phyloP scores from a whole-genome alignment of 2,113 vertebrate genomes.

The Eolophus roseicapilla region DNA sequence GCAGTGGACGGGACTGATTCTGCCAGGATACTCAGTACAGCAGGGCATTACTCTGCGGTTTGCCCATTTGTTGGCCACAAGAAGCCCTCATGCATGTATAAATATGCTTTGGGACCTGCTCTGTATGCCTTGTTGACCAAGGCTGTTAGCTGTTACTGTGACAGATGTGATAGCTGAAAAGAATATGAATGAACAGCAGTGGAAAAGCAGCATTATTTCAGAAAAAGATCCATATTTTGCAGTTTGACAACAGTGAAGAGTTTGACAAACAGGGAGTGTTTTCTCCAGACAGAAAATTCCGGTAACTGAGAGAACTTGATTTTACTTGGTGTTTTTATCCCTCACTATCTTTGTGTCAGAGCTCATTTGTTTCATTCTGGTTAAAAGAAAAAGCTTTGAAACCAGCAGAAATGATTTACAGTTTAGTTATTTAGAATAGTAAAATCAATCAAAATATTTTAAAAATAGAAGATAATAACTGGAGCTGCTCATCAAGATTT shows the following conservation, averaged over 20 bases:
- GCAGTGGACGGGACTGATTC: background rate
- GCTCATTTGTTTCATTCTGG: constrained; percentile 26
- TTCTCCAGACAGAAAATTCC: background rate
- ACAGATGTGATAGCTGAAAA: background rate
- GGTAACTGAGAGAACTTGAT: background rate
- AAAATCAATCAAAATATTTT: constrained; percentile 69
- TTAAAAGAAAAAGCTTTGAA: constrained; percentile 43
- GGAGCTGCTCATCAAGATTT: constrained; percentile 39
- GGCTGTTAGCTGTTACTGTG: background rate
- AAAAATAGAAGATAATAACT: constrained; percentile 60
- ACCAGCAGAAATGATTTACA: constrained; percentile 42
- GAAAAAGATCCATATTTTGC: background rate
- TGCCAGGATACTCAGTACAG: background rate
- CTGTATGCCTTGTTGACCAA: background rate
- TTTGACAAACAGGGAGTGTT: background rate
- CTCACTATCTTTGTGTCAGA: background rate
- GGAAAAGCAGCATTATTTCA: background rate
- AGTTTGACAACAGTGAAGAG: background rate
- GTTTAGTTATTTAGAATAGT: constrained; percentile 35
- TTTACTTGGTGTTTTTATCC: background rate
- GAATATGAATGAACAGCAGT: background rate
- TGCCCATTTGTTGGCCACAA: accelerated
- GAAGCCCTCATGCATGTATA: background rate
- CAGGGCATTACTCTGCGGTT: background rate
- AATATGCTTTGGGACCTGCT: background rate